Evolutionary conservation across 37 sponge, comb jelly and placozoan species (phyloP).

Genomic region (Amphimedon queenslandica): DNA sequence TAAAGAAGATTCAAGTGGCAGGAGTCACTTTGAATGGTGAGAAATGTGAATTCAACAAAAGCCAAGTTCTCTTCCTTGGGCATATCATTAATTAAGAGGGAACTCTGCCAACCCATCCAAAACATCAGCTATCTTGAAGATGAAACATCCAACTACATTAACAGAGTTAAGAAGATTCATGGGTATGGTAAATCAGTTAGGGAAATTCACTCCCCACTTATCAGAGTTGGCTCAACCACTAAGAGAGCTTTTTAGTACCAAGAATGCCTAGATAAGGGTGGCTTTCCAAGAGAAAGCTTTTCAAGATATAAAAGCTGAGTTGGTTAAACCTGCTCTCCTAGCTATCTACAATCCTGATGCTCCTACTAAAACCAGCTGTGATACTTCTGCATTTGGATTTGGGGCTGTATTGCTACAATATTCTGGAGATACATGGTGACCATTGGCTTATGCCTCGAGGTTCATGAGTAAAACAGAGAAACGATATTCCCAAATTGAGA

Average conservation of each 20-base stretch:
- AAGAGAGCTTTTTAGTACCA: conserved; percentile 8
- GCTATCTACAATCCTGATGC: conserved; percentile 24
- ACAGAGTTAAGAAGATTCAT: conserved; percentile 23
- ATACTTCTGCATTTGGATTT: no score
- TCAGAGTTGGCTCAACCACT: conserved; percentile 20
- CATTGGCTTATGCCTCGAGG: no score
- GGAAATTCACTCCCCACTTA: conserved; percentile 12
- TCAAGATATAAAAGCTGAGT: conserved; percentile 7
- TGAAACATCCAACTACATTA: conserved; percentile 6
- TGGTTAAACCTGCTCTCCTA: conserved; percentile 17
- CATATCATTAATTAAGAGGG: conserved; percentile 16
- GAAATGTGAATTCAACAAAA: conserved; percentile 21
- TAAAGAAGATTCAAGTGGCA: conserved; percentile 10
- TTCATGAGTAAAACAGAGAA: no score
- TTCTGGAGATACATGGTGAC: no score
- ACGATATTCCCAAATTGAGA: no score
- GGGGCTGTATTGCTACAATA: no score
- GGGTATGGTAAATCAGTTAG: conserved; percentile 42
- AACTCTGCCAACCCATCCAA: conserved; percentile 30
- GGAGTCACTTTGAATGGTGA: conserved; percentile 12
- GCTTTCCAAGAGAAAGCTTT: conserved; percentile 21
- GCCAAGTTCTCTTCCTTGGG: conserved; percentile 16
- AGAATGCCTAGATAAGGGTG: conserved; percentile 26
- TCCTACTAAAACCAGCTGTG: conserved; percentile 15
- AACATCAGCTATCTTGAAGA: conserved; percentile 17